Evolutionary conservation across 2,113 vertebrate species (phyloP).

Genomic region (Scopus umbretta): DNA sequence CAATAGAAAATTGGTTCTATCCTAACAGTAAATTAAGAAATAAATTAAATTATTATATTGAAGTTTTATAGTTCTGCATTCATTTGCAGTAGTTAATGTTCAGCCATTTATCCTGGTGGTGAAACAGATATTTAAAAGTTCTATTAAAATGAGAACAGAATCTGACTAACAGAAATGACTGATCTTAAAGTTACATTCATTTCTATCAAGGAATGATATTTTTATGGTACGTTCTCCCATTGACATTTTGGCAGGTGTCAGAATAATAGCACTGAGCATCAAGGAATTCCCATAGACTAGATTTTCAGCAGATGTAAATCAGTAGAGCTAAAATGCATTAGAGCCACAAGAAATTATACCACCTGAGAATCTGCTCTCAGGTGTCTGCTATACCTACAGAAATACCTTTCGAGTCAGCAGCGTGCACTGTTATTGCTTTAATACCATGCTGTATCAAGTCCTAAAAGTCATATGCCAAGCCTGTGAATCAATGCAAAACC

Average conservation of each 20-base stretch:
- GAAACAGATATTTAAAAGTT: constrained; percentile 35
- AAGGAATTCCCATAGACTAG: constrained; percentile 5
- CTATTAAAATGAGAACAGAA: constrained; percentile 6
- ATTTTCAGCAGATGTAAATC: constrained; percentile 31
- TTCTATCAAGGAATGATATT: neutral
- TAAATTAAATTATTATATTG: neutral
- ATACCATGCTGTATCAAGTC: neutral
- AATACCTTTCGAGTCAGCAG: neutral
- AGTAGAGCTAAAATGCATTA: neutral
- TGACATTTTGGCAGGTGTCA: constrained; percentile 44
- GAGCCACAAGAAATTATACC: neutral
- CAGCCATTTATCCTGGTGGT: neutral
- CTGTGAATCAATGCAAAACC: neutral
- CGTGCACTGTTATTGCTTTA: neutral
- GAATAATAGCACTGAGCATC: neutral
- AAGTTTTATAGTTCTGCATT: constrained; percentile 18
- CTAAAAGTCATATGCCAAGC: neutral
- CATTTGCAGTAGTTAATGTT: neutral
- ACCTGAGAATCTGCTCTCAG: neutral
- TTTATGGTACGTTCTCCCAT: constrained; percentile 13
- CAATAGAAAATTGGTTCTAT: neutral
- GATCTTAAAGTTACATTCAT: constrained; percentile 1
- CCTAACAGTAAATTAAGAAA: neutral
- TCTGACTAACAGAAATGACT: neutral
- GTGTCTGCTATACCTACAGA: neutral